Percentiles rank a stretch among this genome's conserved stretches.
phyloP scores from a whole-genome alignment of 2,888 invertebrate species.

The Eupithecia vulgata region DNA sequence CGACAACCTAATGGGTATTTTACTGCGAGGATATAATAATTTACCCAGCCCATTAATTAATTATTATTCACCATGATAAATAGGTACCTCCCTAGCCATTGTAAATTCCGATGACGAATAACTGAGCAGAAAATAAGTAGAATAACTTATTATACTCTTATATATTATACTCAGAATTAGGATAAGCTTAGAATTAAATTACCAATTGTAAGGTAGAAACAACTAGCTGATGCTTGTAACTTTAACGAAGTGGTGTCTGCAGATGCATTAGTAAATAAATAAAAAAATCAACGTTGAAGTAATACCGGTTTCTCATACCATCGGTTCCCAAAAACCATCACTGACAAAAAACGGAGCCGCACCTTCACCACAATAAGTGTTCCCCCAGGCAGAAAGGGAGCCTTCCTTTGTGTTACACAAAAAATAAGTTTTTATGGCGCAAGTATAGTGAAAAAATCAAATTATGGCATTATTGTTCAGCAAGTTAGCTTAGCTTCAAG shows the following conservation, averaged over 20 bases:
- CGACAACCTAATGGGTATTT: background rate
- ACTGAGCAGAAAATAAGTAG: background rate
- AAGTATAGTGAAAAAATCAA: background rate
- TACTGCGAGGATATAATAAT: constrained; percentile 1
- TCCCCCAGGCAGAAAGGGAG: constrained; percentile 65
- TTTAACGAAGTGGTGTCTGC: background rate
- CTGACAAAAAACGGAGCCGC: constrained; percentile 56
- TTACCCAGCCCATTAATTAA: background rate
- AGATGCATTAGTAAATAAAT: background rate
- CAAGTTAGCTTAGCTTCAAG: background rate
- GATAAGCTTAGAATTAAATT: background rate
- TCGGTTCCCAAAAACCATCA: constrained; percentile 41
- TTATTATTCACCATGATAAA: background rate
- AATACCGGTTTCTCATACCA: constrained; percentile 42
- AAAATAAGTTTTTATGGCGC: constrained; percentile 53
- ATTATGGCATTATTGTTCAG: background rate
- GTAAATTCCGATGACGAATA: constrained; percentile 11
- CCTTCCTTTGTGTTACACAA: constrained; percentile 69
- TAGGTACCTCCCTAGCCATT: background rate
- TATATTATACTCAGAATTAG: background rate
- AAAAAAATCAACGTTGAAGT: background rate
- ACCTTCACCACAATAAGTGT: constrained; percentile 58
- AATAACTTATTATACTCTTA: background rate
- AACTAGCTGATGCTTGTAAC: background rate
- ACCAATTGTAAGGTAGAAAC: background rate